Evolutionary conservation across 2,113 vertebrate genomes (phyloP), one percentile per base, ranked within the genome.

Genomic region (Pseudopodoces humilis): DNA sequence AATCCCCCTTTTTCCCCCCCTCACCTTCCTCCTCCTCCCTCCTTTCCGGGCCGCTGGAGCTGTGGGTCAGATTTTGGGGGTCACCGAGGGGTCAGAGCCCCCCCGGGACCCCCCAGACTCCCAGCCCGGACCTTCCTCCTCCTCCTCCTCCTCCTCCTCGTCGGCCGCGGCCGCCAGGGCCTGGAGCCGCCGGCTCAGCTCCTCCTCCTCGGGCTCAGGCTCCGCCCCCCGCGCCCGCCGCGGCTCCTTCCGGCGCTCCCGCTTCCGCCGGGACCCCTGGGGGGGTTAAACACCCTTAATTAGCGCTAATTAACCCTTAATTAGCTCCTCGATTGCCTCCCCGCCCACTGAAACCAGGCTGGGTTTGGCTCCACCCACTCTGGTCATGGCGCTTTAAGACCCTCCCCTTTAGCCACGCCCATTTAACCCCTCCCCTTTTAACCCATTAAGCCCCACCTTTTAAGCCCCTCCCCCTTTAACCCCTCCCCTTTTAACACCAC

Each of bases 21-120:
- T 98, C 96, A 35, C 98, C 98, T 19, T 98, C 97, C 3, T 97
- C 96, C 19, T 99, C 98, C 41, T 99, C 98, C 46, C 99, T 98
- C 47, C 98, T 98, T 52, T 97, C 96, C 58, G 98, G 98, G 15
- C 98, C 96, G 15, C 98, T 96, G 97, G 96, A 97, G 85, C 64
- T 67, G 37, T 30, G 18, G n/a, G 41, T 39, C 10, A 27, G 5
- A 39, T 39, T 35, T 15, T 50, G 24, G 31, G 55, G 27, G 53
- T 55, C 30, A 55, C 53, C 10, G 6, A 14, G 4, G 65, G 3
- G 14, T 5, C 5, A 15, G 11, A 6, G 2, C 28, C 35, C 64
- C 39, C 41, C 28, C 19, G 27, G 7, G 15, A 11, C 28, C 30
- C 41, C 7, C 35, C 28, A 39, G 20, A 19, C 28, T 28, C 59